phyloP scores from a whole-genome alignment of 2,888 invertebrate genomes.

The Chromoteleia sp. region DNA sequence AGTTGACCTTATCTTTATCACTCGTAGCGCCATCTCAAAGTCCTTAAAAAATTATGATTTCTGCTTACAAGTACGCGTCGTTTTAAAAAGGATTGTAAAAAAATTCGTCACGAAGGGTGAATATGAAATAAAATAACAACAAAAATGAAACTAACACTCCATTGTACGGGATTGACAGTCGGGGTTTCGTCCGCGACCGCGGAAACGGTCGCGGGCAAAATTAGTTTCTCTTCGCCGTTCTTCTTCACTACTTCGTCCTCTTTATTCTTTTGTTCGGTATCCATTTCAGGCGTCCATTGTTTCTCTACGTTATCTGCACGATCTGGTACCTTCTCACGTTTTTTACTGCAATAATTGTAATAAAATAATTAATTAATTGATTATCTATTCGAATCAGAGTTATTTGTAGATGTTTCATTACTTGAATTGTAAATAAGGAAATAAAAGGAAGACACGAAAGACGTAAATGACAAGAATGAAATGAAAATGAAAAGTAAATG shows the following conservation, averaged over 20 bases:
- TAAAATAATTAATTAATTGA: neutral
- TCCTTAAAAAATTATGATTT: too few species aligned
- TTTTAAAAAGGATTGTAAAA: too few species aligned
- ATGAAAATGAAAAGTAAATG: neutral
- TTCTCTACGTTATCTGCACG: slow-evolving; percentile 78
- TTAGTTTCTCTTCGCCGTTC: slow-evolving; percentile 84
- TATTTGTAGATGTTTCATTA: too few species aligned
- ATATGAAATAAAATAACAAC: neutral
- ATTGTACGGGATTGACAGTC: slow-evolving; percentile 88
- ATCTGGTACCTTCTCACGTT: slow-evolving; percentile 79
- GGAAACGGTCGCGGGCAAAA: slow-evolving; percentile 73
- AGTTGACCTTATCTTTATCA: too few species aligned
- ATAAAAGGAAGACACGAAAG: too few species aligned
- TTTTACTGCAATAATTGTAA: slow-evolving; percentile 77
- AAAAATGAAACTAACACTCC: slow-evolving; percentile 86
- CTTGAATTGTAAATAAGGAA: too few species aligned
- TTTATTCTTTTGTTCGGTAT: slow-evolving; percentile 78
- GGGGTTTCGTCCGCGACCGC: slow-evolving; percentile 81
- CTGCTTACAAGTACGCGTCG: too few species aligned
- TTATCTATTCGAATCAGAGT: too few species aligned
- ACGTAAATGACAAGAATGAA: too few species aligned
- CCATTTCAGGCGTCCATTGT: slow-evolving; percentile 82
- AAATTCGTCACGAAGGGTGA: too few species aligned
- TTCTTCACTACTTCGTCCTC: slow-evolving; percentile 78
- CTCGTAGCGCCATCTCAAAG: too few species aligned